phyloP scores from a whole-genome alignment of 2,888 invertebrate genomes.

The Spicauda simplicius region DNA sequence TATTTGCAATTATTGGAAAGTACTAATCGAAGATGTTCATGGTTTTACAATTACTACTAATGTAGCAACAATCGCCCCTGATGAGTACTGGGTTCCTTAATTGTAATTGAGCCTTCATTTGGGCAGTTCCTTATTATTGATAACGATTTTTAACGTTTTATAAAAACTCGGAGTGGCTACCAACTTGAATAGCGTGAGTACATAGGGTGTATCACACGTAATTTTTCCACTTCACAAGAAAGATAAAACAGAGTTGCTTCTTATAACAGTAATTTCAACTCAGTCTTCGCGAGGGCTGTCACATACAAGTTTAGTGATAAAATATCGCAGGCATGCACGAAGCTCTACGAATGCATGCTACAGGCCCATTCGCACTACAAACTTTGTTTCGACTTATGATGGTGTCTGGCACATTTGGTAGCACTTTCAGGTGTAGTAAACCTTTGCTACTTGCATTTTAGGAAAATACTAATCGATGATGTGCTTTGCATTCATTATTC shows the following conservation, averaged over 20 bases:
- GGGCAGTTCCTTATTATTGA: no score
- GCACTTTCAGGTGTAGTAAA: slow-evolving; percentile 18
- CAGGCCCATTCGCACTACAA: slow-evolving; percentile 30
- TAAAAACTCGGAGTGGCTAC: no score
- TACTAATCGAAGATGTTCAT: no score
- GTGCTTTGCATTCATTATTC: no score
- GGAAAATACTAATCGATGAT: no score
- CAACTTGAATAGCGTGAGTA: no score
- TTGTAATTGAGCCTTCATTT: no score
- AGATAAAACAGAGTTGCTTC: background rate
- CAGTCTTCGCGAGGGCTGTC: slow-evolving; percentile 17
- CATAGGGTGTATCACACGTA: background rate
- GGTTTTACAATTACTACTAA: no score
- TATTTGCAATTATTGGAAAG: no score
- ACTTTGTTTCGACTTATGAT: slow-evolving; percentile 31
- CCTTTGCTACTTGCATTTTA: slow-evolving; percentile 2
- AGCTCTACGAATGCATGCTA: slow-evolving; percentile 30
- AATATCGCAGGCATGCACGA: slow-evolving; percentile 31
- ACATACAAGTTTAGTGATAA: slow-evolving; percentile 27
- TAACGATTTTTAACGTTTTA: no score
- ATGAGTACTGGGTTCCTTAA: no score
- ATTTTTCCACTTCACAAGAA: background rate
- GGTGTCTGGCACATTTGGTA: slow-evolving; percentile 26
- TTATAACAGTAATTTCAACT: background rate
- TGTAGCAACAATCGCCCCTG: no score